phyloP scores from a whole-genome alignment of 2,797 vertebrate genomes.

The Pseudopleuronectes americanus region DNA sequence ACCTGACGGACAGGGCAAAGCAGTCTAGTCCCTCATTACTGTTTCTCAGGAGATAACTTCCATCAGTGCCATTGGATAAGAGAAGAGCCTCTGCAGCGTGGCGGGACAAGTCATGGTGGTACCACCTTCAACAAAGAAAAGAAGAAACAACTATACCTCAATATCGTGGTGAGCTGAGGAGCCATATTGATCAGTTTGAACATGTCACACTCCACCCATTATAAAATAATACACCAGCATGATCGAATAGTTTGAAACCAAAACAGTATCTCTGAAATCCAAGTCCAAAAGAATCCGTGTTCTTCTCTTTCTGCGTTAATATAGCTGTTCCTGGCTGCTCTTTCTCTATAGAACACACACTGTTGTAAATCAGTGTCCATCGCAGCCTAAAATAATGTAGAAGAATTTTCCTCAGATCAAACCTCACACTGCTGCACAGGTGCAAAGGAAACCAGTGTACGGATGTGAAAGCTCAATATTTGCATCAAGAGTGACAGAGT shows the following conservation, averaged over 20 bases:
- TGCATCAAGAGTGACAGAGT: constrained; percentile 29
- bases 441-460: constrained; percentile 29
- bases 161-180: neutral
- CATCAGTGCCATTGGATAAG: constrained; percentile 92
- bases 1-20: constrained; percentile 95
- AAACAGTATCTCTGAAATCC: too few species aligned
- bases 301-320: too few species aligned
- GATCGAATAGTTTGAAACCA: too few species aligned
- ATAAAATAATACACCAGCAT: too few species aligned
- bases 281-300: too few species aligned
- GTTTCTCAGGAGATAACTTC: constrained; percentile 94
- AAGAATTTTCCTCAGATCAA: neutral
- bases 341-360: too few species aligned
- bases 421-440: neutral
- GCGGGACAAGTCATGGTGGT: constrained; percentile 89
- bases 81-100: constrained; percentile 94
- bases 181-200: neutral
- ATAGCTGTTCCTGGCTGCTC: too few species aligned
- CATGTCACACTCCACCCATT: too few species aligned
- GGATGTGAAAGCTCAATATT: constrained; percentile 58
- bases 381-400: neutral
- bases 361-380: too few species aligned
- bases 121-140: constrained; percentile 86
- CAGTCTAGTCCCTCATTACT: constrained; percentile 85
- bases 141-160: neutral